Base-by-base conservation (phyloP, 2,797 vertebrate genomes). In the Manis javanica region DNA sequence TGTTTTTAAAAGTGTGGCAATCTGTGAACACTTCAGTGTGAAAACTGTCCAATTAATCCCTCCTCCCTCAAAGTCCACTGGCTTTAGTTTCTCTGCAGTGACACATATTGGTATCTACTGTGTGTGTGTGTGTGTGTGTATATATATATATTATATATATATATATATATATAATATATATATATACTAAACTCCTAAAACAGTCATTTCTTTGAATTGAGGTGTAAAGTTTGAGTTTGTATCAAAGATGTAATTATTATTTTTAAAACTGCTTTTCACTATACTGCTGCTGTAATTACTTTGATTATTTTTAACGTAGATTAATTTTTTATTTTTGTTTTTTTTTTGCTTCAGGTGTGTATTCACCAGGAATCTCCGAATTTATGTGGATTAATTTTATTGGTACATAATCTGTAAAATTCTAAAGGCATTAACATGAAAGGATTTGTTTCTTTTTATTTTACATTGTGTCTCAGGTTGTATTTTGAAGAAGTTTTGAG, bases 261-360 rank as follows among this genome's bases (percentile, higher is more conserved):
- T 98, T 97, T 97, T 83, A 95, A 94, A 96, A 97, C 96, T 94
- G 97, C 87, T 98, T 98, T 98, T 97, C 97, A 97, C 96, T 98
- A 68, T 98, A 98, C 97, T 98, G 98, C 98, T 98, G 98, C 98
- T 99, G 98, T 98, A 97, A 96, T 98, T 98, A 97, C 97, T 98
- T 98, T 97, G 95, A 98, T 85, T 98, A 97, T 89, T 98, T 97
- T 88, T 37, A 31, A 96, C 77, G 91, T 97, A 94, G 96, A 78
- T 92, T 95, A 51, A 37, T 95, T 9, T 46, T 46, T 46, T 46
- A 46, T 46, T 46, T 55, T 37, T 89, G 59, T 37, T 71, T 31
- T 90, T 94, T 84, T 61, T 89, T 63, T 49, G 90, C 96, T 96
- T 95, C 49, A 18, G 97, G 96, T 97, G 96, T 97, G 93, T 94